Evolutionary conservation across 1,140 invertebrate genomes (phyloP).

Genomic region (Formica selysi): DNA sequence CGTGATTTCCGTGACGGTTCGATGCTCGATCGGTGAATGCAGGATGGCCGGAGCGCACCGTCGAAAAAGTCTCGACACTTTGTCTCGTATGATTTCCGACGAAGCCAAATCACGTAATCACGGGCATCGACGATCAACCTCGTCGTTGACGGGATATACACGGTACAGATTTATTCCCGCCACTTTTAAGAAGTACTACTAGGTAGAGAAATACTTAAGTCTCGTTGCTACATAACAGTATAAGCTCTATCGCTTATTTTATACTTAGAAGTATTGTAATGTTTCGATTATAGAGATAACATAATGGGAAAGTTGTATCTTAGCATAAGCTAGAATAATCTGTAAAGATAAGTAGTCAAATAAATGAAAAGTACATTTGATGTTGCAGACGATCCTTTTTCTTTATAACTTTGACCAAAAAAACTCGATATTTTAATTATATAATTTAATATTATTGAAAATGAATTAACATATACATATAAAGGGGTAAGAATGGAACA

Average conservation of each 20-base stretch:
- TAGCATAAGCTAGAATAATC: constrained; percentile 85
- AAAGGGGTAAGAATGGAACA: background rate
- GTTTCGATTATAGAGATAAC: constrained; percentile 82
- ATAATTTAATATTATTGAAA: background rate
- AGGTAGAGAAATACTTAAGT: constrained; percentile 82
- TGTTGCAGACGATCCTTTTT: constrained; percentile 81
- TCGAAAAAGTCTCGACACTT: constrained; percentile 68
- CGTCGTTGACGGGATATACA: constrained; percentile 53
- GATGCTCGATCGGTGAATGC: constrained; percentile 68
- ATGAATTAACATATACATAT: background rate
- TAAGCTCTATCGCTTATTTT: constrained; percentile 86
- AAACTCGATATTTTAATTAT: background rate
- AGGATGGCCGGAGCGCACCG: constrained; percentile 40
- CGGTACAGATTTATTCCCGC: constrained; percentile 76
- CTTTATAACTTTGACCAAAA: constrained; percentile 33
- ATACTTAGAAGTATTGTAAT: constrained; percentile 85
- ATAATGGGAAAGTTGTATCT: constrained; percentile 86
- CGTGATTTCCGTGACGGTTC: constrained; percentile 42
- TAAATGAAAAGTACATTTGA: constrained; percentile 86
- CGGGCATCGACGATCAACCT: constrained; percentile 45
- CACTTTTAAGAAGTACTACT: constrained; percentile 80
- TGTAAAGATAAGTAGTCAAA: constrained; percentile 86
- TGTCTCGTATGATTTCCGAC: constrained; percentile 66
- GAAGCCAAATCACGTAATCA: constrained; percentile 65
- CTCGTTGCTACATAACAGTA: constrained; percentile 84